Evolutionary conservation across 2,888 invertebrate genomes (phyloP), one percentile per base, ranked within the genome.

Genomic region (Meganola albula): DNA sequence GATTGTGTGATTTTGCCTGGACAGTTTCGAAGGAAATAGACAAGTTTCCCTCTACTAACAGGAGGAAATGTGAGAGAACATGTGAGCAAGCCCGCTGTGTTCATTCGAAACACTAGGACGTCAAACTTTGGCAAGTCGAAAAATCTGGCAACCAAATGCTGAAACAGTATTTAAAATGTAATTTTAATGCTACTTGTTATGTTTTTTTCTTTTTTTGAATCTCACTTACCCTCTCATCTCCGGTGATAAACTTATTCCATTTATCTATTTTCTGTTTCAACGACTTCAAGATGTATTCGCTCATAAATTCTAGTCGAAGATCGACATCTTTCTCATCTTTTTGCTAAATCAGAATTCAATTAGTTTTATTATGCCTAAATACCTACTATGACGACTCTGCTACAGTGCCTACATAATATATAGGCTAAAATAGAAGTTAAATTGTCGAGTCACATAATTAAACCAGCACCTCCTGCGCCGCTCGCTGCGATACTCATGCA

Each of bases 211-310:
- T n/a, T n/a, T n/a, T n/a, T n/a, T n/a, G n/a, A n/a, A n/a, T n/a
- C n/a, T 16, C 0, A 34, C 33, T 30, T 75, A 92, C 93, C 83
- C 88, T 89, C 54, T 89, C 90, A 40, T 94, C 93, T 26, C 92
- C 90, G 29, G 86, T 82, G 46, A 95, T 90, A 90, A 97, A 92
- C 78, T 95, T 96, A 27, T 84, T 69, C 95, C 96, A 98, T 87
- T 93, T 94, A 44, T 97, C 97, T 34, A 90, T 77, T 77, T 96
- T 97, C 42, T 95, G 79, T 64, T 92, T 92, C 52, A 95, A 88
- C 5, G 93, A 88, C 64, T 90, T 91, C 12, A 90, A 72, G 21
- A 94, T 74, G 65, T 91, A 95, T 61, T 92, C 91, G 31, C 91
- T 89, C 33, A 98, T 87, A 70, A 93, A 96, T 50, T 94, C 92